phyloP scores from a whole-genome alignment of 2,113 vertebrate species.

The Oplegnathus fasciatus region DNA sequence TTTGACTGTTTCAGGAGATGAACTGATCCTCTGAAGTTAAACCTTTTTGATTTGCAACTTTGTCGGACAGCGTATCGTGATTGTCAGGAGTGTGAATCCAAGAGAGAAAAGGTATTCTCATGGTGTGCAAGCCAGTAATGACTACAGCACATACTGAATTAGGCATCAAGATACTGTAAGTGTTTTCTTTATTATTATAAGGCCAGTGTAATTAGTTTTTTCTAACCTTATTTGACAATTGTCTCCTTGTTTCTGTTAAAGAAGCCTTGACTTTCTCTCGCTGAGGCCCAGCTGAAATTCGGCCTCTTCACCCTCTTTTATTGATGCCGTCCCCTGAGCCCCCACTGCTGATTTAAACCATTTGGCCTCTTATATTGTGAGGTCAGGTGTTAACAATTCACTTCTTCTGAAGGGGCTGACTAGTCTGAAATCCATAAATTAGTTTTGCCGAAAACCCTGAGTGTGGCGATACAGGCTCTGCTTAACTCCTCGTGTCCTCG shows the following conservation, averaged over 20 bases:
- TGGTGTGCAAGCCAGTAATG: constrained; percentile 18
- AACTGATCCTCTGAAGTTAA: constrained; percentile 16
- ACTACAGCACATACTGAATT: constrained; percentile 13
- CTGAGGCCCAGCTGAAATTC: constrained; percentile 54
- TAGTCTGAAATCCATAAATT: constrained; percentile 79
- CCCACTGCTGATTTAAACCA: constrained; percentile 73
- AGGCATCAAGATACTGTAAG: constrained; percentile 26
- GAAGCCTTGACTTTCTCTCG: constrained; percentile 62
- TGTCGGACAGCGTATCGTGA: not conserved
- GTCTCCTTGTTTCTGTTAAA: constrained; percentile 62
- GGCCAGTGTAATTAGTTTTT: constrained; percentile 55
- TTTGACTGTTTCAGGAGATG: constrained; percentile 12
- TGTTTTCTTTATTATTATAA: constrained; percentile 34
- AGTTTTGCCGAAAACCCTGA: constrained; percentile 69
- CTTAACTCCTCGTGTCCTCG: constrained; percentile 32
- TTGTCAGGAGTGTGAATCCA: constrained; percentile 3
- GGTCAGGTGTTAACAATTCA: constrained; percentile 84
- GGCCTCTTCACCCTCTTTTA: constrained; percentile 63
- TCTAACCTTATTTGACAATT: constrained; percentile 51
- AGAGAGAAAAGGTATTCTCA: constrained; percentile 13
- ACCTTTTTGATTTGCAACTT: constrained; percentile 15
- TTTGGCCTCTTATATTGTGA: constrained; percentile 75
- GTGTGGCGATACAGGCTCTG: constrained; percentile 31
- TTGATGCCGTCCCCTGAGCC: constrained; percentile 62
- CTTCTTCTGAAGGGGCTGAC: constrained; percentile 72